Base-by-base conservation (phyloP, 2,888 invertebrate genomes). In the Tigriopus californicus region DNA sequence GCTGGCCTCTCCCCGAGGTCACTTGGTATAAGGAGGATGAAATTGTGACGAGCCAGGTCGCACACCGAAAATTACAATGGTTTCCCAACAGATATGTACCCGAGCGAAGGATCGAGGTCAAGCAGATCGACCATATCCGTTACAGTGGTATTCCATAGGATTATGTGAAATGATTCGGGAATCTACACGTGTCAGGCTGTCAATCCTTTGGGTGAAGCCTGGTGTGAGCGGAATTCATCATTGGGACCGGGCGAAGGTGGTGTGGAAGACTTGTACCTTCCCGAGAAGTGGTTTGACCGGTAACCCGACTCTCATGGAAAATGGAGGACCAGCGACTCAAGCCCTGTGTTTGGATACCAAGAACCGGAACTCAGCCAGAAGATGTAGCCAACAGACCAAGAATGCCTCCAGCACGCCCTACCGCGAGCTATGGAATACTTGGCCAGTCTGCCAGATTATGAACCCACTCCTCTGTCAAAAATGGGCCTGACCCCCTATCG, bases 21-120 rank as follows among this genome's bases (percentile, higher is more conserved):
- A 52, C 56, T 11, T 59, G 59, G 59, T 59, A 53, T 42, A 59
- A 59, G 53, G 42, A 59, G 12, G 59, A 49, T n/a, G 52, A 59
- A 52, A 41, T 59, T 41, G 18, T 56, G 6, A 59, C 41, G 10
- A 24, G 52, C 15, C 52, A 49, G 20, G 53, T 24, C n/a, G 11
- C 41, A 49, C 18, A 59, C 52, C 3, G 59, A 59, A 42, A 59
- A 59, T 20, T 59, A 51, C 33, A 59, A 59, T 59, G 33, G 11
- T 20, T 41, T 25, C 41, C 41, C 8, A 59, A 59, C 24, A 40
- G 18, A 3, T 59, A 59, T 20, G 59, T 59, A 1, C 59, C 59
- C 24, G 59, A 59, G 1, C 52, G 52, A 8, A 41, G 49, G 13
- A 59, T 59, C 42, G 59, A 59, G 22, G 42, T 59, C 25, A 41